Base-by-base conservation (phyloP, 2,888 invertebrate genomes). In the Quadriops clusia region DNA sequence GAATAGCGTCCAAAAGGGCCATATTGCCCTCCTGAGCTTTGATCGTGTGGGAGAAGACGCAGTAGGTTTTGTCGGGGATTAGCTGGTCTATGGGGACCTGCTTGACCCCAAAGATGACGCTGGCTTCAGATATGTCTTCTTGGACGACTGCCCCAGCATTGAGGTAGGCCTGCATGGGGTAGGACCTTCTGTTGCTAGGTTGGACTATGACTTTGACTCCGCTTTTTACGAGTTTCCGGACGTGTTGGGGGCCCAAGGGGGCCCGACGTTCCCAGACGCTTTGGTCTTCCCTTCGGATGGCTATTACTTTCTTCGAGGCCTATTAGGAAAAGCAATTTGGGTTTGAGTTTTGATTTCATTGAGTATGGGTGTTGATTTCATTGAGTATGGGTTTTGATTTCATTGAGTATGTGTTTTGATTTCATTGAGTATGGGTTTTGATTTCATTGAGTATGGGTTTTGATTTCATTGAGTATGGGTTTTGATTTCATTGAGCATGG, bases 1-100 rank as follows among this genome's bases (percentile, higher is more conserved):
- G 61, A 40, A 97, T 81, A 3, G 94, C 89, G 59, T 99, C 98
- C 41, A 99, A 60, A 46, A 99, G 70, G 0, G 91, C 80, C 97
- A 99, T 97, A 57, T 99, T 99, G 21, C 81, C 81, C 53, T 94
- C 93, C 60, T 99, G 98, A 0, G 95, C 98, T 61, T 99, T 99
- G 48, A 98, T 99, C 0, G 97, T 98, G 58, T 99, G 98, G 0
- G 97, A 97, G 62, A 99, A 99, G 61, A 98, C 86, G 50, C 93
- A 94, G 55, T 97, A 99, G 0, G 98, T 97, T 63, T 94, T 95
- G 53, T 94, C 82, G 0, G 95, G 91, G 37, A 95, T 79, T 6
- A 99, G 68, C 21, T 84, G 74, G 51, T 94, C 93, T 5, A 90
- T 75, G 0, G 95, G 95, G 0, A 84, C 82, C 60, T 90, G 87